Evolutionary conservation across 92 coral and sea anemone species (phyloP).

Genomic region (Palythoa grandis): DNA sequence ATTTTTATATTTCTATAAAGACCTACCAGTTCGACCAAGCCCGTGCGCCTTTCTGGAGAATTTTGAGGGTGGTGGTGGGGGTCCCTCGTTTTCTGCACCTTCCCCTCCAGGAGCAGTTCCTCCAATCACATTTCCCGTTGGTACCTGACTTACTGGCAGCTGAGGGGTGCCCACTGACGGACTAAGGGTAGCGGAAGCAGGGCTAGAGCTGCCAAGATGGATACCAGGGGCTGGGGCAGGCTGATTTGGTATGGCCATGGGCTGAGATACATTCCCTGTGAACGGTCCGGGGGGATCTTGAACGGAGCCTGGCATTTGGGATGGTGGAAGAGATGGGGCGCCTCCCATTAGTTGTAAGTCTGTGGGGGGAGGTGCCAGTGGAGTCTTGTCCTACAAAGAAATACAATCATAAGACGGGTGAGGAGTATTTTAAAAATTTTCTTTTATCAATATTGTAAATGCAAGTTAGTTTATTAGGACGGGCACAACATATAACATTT

Average conservation of each 20-base stretch:
- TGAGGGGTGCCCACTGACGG: not conserved
- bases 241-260: conserved; percentile 21
- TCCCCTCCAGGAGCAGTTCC: conserved; percentile 14
- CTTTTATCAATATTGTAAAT: too few species aligned
- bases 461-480: too few species aligned
- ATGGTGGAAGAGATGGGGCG: conserved; percentile 48
- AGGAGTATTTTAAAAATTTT: too few species aligned
- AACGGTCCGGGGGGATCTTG: conserved; percentile 5
- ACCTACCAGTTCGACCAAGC: conserved; percentile 73
- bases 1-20: too few species aligned
- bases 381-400: conserved; percentile 68
- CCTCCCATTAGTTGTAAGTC: conserved; percentile 81
- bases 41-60: conserved; percentile 89
- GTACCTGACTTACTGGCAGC: not conserved
- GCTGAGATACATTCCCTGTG: conserved; percentile 24
- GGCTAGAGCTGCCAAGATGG: not conserved
- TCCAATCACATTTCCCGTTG: not conserved
- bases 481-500: too few species aligned
- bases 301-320: conserved; percentile 14
- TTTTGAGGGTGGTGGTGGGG: conserved; percentile 78
- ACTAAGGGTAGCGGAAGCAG: not conserved
- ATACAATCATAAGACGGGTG: not conserved
- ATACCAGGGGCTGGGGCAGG: not conserved
- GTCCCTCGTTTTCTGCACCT: conserved; percentile 52
- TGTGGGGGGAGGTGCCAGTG: conserved; percentile 93